Conservation (phyloP, 2,888 invertebrate species). For the Eupithecia tripunctaria region DNA sequence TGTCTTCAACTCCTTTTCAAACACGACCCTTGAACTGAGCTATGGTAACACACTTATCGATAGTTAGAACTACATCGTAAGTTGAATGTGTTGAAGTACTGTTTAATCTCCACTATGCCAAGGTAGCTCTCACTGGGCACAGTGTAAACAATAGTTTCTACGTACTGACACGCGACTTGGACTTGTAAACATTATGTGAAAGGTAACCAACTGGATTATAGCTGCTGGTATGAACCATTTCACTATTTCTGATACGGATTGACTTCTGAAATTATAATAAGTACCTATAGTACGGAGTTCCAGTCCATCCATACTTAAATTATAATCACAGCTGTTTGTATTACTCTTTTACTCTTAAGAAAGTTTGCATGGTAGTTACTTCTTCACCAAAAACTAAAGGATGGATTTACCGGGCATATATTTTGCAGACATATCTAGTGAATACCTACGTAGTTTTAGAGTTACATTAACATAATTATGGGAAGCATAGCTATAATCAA, state of each 20-base stretch:
- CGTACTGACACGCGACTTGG: constrained; percentile 26
- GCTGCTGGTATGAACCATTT: not conserved
- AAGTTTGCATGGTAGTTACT: not conserved
- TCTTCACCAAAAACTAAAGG: not conserved
- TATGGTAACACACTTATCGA: not conserved
- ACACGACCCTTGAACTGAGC: not conserved
- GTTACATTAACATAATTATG: not conserved
- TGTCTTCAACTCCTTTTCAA: not conserved
- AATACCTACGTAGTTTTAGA: not conserved
- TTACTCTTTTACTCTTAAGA: no score
- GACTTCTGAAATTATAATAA: no score
- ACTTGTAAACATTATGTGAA: constrained; percentile 24
- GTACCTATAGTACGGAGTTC: no score
- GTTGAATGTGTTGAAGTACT: constrained; percentile 3
- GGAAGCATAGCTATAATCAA: not conserved
- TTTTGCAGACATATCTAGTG: not conserved
- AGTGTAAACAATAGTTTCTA: constrained; percentile 10
- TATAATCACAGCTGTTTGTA: no score
- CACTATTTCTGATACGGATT: not conserved
- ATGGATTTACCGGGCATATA: not conserved
- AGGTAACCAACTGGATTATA: not conserved
- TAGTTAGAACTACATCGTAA: not conserved
- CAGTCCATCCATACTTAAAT: no score
- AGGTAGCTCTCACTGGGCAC: constrained; percentile 27
- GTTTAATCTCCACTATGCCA: constrained; percentile 14